Percentiles rank a stretch among this genome's conserved stretches.
These are phyloP conservation scores for Epistrophe eligans DNA, from an alignment of 2,888 invertebrate genomes.

Conservation along the genomic window DNA sequence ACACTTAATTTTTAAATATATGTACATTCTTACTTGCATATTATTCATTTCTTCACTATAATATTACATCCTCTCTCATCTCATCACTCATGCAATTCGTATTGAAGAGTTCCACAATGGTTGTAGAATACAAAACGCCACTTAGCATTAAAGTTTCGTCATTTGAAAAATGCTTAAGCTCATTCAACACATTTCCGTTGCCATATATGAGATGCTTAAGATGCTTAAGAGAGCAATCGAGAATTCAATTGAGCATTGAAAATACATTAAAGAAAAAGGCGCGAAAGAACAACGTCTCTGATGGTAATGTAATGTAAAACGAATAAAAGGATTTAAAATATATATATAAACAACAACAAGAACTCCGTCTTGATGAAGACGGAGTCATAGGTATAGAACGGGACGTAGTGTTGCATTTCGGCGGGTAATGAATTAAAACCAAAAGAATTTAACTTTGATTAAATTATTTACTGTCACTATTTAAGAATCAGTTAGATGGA, in stretches of 20 bases:
- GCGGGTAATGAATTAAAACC: background rate
- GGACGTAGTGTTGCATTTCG: background rate
- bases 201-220: conserved; percentile 1
- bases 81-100: conserved; percentile 22
- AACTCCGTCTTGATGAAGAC: background rate
- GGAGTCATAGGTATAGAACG: background rate
- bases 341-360: background rate
- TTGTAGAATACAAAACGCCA: conserved; percentile 42
- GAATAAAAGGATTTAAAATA: background rate
- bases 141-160: conserved; percentile 39
- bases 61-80: conserved; percentile 49
- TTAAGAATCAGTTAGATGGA: too few relatives aligned
- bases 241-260: conserved; percentile 72
- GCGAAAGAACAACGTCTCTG: conserved; percentile 33
- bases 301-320: conserved; percentile 11
- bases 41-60: conserved; percentile 17
- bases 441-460: background rate
- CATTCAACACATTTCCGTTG: conserved; percentile 50
- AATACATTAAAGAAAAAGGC: conserved; percentile 44
- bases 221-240: conserved; percentile 63
- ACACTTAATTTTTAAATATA: conserved; percentile 56
- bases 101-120: conserved; percentile 1
- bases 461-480: background rate
- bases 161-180: conserved; percentile 46
- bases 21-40: conserved; percentile 41